Evolutionary conservation across 2,888 invertebrate species (phyloP), one percentile per base, ranked within the genome.

Genomic region (Eudasyphora cyanicolor): DNA sequence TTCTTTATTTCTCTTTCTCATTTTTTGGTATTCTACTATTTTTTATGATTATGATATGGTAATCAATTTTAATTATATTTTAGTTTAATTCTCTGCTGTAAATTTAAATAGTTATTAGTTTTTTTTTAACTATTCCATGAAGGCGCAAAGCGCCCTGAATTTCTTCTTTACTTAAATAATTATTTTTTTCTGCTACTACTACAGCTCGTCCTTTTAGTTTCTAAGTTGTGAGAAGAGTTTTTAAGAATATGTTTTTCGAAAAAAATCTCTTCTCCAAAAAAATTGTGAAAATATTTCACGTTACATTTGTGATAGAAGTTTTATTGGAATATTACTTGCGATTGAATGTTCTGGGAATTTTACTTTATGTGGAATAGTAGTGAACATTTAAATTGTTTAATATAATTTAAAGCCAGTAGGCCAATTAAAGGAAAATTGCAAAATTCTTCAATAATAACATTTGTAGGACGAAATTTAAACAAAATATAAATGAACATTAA

Each of bases 61-160:
- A n/a, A n/a, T n/a, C n/a, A n/a, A n/a, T 10, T 62, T 60, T 54
- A 76, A 51, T 82, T 76, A 76, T 51, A 79, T 67, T 67, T 67
- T 76, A 76, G 78, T 24, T 38, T 67, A 21, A 5, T 64, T 62
- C 32, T 62, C 24, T 64, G 32, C 32, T 70, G 64, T 79, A 21
- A 69, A 74, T 64, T 49, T n/a, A 54, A 64, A 54, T 70, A 35
- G 32, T 24, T 74, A 67, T 35, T 64, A 1, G 12, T 10, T 67
- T 7, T 67, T 60, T 62, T 76, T 71, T 77, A n/a, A 67, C 74
- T 45, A 80, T 80, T 83, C 79, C 77, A 79, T 70, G 10, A 76
- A 76, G 27, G 29, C 27, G 69, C 54, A 69, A 64, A 81, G 71
- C 54, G 42, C 54, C 42, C n/a, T 32, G 60, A 79, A 69, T 75